Conservation (phyloP, 2,797 vertebrate species). For the Brotula barbata region DNA sequence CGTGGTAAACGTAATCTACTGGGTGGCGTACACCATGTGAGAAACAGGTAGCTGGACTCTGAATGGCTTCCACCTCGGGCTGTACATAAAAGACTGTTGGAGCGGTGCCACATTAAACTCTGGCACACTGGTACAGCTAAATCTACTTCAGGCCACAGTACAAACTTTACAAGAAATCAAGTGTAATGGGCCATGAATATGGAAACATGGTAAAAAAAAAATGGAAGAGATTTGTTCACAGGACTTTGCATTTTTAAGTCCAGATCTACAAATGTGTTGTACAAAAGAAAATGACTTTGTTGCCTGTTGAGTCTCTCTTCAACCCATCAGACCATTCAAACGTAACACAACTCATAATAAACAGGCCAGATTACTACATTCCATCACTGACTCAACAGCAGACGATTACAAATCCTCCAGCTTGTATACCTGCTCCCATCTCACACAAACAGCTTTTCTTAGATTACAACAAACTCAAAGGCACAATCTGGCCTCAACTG, state of each 20-base stretch:
- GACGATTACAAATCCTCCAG: slow-evolving; percentile 1
- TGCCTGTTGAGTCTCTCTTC: slow-evolving; percentile 32
- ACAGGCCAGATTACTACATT: slow-evolving; percentile 3
- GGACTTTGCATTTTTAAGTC: slow-evolving; percentile 26
- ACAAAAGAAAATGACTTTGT: slow-evolving; percentile 30
- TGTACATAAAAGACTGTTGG: slow-evolving; percentile 65
- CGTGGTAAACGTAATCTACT: slow-evolving; percentile 96
- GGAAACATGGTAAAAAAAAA: slow-evolving; percentile 50
- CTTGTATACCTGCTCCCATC: slow-evolving; percentile 20
- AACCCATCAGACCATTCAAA: neutral
- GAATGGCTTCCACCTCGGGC: slow-evolving; percentile 39
- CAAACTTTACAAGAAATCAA: slow-evolving; percentile 34
- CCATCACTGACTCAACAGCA: slow-evolving; percentile 12
- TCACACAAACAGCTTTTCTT: slow-evolving; percentile 26
- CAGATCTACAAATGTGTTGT: slow-evolving; percentile 10
- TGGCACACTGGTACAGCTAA: slow-evolving; percentile 56
- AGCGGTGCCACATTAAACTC: slow-evolving; percentile 43
- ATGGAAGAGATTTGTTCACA: slow-evolving; percentile 43
- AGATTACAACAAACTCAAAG: slow-evolving; percentile 33
- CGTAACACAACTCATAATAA: neutral
- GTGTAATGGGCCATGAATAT: slow-evolving; percentile 35
- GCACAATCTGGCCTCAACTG: slow-evolving; percentile 33
- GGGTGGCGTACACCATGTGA: slow-evolving; percentile 97
- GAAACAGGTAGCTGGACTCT: slow-evolving; percentile 23
- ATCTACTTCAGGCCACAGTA: slow-evolving; percentile 30